phyloP scores from a whole-genome alignment of 2,113 vertebrate genomes.

The Scopus umbretta region DNA sequence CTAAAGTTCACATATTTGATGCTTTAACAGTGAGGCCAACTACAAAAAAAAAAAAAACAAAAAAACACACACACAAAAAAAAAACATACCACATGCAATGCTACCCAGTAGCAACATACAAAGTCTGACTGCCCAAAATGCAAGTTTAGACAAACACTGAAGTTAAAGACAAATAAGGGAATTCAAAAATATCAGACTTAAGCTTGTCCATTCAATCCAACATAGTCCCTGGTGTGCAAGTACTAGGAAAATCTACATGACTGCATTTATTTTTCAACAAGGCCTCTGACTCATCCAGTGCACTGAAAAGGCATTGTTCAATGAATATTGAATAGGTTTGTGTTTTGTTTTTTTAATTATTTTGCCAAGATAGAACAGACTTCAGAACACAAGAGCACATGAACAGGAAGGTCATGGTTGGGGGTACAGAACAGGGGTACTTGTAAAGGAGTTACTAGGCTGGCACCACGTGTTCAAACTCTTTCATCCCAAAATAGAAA shows the following conservation, averaged over 20 bases:
- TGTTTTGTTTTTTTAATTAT: background rate
- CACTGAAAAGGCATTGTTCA: slow-evolving; percentile 1
- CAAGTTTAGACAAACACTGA: background rate
- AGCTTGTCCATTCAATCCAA: background rate
- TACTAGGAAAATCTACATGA: background rate
- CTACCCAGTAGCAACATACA: background rate
- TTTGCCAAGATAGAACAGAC: background rate
- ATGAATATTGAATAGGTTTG: background rate
- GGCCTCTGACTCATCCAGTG: background rate
- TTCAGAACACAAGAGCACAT: background rate
- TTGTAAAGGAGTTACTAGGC: background rate
- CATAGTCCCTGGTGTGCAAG: background rate
- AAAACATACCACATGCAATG: background rate
- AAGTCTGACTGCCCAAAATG: background rate
- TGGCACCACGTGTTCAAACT: background rate
- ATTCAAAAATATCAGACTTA: background rate
- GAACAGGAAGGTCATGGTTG: background rate
- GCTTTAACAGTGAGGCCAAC: background rate
- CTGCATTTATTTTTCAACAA: background rate
- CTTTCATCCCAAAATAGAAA: background rate
- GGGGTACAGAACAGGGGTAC: background rate
- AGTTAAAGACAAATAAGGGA: background rate
- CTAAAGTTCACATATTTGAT: background rate
- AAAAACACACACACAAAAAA: no score
- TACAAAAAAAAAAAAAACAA: no score